phyloP scores from a whole-genome alignment of 1,140 invertebrate genomes.

The Eumaeus atala region DNA sequence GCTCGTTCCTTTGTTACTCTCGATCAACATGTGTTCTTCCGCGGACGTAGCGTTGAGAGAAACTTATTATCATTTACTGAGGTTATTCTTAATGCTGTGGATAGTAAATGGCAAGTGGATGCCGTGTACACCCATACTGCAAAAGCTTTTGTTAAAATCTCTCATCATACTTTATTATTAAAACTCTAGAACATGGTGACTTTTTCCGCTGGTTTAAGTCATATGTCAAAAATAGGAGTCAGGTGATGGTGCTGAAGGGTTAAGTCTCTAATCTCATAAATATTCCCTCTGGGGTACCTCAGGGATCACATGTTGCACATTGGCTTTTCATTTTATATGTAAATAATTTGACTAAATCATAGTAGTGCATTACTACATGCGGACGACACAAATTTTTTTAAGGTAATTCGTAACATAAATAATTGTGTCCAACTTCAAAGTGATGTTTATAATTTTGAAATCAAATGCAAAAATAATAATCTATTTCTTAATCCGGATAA shows the following conservation, averaged over 20 bases:
- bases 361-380: neutral
- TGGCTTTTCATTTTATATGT: neutral
- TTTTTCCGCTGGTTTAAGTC: slow-evolving; percentile 1
- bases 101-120: slow-evolving; percentile 9
- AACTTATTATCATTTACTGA: slow-evolving; percentile 2
- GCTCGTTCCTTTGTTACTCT: neutral
- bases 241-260: neutral
- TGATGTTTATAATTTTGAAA: neutral
- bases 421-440: neutral
- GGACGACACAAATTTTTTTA: neutral
- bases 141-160: neutral
- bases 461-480: neutral
- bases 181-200: slow-evolving; percentile 8
- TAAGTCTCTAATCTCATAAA: neutral
- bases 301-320: neutral
- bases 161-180: neutral
- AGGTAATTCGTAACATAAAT: neutral
- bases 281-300: neutral
- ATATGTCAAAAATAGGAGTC: slow-evolving; percentile 4
- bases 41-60: neutral
- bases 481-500: neutral
- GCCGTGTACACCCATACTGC: neutral
- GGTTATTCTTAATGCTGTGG: slow-evolving; percentile 4
- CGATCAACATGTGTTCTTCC: slow-evolving; percentile 1
- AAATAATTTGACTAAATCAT: neutral